Evolutionary conservation across 37 sponge, comb jelly and placozoan genomes (phyloP).

Genomic region (Geodia barretti): DNA sequence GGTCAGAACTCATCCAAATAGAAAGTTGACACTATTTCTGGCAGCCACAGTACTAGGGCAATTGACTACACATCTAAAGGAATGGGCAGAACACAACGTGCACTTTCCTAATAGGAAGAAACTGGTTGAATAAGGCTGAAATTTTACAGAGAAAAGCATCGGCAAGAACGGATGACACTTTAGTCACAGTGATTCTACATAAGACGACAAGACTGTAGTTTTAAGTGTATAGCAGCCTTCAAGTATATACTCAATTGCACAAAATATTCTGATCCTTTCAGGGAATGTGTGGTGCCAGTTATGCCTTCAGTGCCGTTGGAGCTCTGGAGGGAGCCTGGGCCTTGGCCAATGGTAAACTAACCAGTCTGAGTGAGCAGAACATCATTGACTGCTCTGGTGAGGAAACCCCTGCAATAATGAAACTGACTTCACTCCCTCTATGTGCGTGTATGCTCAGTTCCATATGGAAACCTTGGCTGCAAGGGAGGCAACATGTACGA

Average conservation of each 20-base stretch:
- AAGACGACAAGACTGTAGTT: too few species aligned
- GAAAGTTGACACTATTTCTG: too few species aligned
- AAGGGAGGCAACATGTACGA: conserved; percentile 48
- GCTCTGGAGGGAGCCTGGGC: conserved; percentile 69
- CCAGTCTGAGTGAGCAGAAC: conserved; percentile 63
- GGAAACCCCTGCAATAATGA: neutral
- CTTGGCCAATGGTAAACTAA: conserved; percentile 49
- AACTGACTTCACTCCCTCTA: too few species aligned
- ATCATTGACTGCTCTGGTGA: conserved; percentile 58
- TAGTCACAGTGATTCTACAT: too few species aligned
- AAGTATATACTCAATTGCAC: neutral
- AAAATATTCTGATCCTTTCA: neutral
- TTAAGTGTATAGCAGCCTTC: too few species aligned
- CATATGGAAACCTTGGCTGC: conserved; percentile 69
- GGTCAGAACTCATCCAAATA: conserved; percentile 8
- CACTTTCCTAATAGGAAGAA: too few species aligned
- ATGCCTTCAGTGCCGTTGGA: conserved; percentile 80
- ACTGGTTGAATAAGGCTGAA: too few species aligned
- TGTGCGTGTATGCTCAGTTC: neutral
- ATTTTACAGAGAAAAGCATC: too few species aligned
- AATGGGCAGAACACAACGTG: too few species aligned
- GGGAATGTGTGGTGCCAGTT: conserved; percentile 78
- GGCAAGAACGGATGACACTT: too few species aligned
- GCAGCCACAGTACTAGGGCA: too few species aligned
- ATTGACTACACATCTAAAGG: too few species aligned